Conservation (phyloP, 2,888 invertebrate species). For the Pyrrhosoma nymphula region DNA sequence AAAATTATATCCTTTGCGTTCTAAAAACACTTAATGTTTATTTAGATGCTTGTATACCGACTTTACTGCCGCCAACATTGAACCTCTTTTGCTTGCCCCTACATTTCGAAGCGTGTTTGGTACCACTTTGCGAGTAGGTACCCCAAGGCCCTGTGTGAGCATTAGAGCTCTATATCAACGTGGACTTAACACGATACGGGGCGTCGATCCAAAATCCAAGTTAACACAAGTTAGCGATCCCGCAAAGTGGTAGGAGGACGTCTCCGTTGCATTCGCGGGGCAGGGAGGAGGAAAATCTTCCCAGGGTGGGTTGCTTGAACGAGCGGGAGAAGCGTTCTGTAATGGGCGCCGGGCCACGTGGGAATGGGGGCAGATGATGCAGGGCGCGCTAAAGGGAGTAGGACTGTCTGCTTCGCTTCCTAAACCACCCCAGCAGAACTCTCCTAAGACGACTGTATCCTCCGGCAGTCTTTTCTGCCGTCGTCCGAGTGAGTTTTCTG, state of each 20-base stretch:
- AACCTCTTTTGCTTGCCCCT: too few species aligned
- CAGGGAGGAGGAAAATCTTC: not conserved
- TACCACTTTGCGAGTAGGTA: too few species aligned
- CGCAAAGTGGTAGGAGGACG: not conserved
- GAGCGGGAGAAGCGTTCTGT: not conserved
- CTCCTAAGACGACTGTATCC: not conserved
- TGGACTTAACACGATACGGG: too few species aligned
- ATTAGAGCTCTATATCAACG: too few species aligned
- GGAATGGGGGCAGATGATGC: slow-evolving; percentile 17
- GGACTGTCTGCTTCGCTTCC: not conserved
- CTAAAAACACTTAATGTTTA: too few species aligned
- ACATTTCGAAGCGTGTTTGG: too few species aligned
- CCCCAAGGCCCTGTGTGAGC: too few species aligned
- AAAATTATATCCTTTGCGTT: too few species aligned
- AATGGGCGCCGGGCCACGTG: not conserved
- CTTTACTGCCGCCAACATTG: too few species aligned
- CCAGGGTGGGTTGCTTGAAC: not conserved
- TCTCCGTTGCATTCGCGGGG: not conserved
- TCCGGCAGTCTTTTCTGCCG: not conserved
- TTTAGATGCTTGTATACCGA: too few species aligned
- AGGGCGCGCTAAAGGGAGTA: not conserved
- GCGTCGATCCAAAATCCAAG: not conserved
- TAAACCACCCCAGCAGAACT: not conserved
- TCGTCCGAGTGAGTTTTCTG: not conserved
- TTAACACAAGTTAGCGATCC: not conserved